Base-by-base conservation (phyloP, 1,140 invertebrate species). In the Scylla paramamosain region DNA sequence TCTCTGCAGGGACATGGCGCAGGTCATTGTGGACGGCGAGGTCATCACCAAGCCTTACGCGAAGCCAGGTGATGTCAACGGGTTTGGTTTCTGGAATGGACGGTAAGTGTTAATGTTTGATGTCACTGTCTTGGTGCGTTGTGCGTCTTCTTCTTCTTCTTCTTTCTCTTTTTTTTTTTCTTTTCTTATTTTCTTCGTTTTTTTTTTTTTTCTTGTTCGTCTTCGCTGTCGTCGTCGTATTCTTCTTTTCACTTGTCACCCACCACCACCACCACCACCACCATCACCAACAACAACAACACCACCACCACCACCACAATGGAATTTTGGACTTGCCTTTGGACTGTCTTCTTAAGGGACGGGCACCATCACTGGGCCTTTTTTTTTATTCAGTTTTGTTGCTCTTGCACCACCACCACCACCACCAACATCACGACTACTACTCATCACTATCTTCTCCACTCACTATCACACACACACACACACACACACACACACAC, bases 41-140 rank as follows among this genome's bases (percentile, higher is more conserved):
- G 93, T 97, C 92, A 96, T 97, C 45, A 97, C 97, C 8, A 96
- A 97, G 95, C 96, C 96, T 7, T 96, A 97, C 20, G 91, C 95
- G n/a, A 96, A 90, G 12, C 45, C 29, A 0, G 77, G 96, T 16
- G 97, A 97, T 91, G 91, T 97, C 16, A 96, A 96, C 86, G 95
- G 95, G 29, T 97, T 97, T 95, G 97, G 97, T 25, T 97, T 97
- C 96, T 97, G 97, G 97, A 96, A 96, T 67, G 90, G 96, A 32
- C 96, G 96, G 96, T 97, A 97, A 96, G 97, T 96, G 84, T 48
- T 14, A 59, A 59, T 20, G 67, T 77, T n/a, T 77, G 20, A 77
- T 7, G 67, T 77, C 67, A n/a, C n/a, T 77, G 67, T n/a, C 67
- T 77, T n/a, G 3, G 67, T 77, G 6, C n/a, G 0, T n/a, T 46